Base-by-base conservation (phyloP, 2,113 vertebrate genomes). In the Oncorhynchus masou region DNA sequence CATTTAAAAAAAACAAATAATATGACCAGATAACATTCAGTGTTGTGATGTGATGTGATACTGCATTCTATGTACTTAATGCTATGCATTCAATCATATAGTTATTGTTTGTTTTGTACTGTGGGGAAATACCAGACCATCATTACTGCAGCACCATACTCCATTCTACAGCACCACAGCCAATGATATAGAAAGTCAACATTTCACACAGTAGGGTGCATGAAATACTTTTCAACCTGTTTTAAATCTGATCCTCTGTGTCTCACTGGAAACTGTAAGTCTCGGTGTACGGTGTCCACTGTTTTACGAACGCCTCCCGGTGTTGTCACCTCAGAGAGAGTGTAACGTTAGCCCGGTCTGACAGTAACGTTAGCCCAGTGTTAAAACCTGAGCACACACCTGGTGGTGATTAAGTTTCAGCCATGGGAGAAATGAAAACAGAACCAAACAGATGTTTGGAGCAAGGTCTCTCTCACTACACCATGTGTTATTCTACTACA, bases 391-490 rank as follows among this genome's bases (percentile, higher is more conserved):
- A 68, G 20, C n/a, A 71, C 45, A 68, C 75, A 85, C 83, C 77
- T 87, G 84, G 68, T 73, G 77, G 71, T 85, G 80, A 86, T 86
- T 81, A 83, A 66, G 31, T 76, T n/a, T 73, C 80, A 68, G 83
- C 22, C 6, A 74, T 74, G 81, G 65, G 70, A 70, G 74, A 45
- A 74, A 72, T 22, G 0, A 34, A 71, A 51, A 22, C 45, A 16
- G 16, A 70, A 83, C 81, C 79, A 74, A 65, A 76, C 81, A 70
- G 59, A 74, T 67, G 69, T 71, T 74, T 74, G 76, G 34, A 64
- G 34, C 34, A 2, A 8, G 34, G 82, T 78, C 76, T 82, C 31
- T 1, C 59, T 27, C 65, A 39, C 34, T 71, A 27, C 49, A 74
- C 70, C 48, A 68, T 66, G 49, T 3, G 34, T 78, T n/a, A 71